Conservation (phyloP, 1,140 invertebrate species). For the Magallana gigas region DNA sequence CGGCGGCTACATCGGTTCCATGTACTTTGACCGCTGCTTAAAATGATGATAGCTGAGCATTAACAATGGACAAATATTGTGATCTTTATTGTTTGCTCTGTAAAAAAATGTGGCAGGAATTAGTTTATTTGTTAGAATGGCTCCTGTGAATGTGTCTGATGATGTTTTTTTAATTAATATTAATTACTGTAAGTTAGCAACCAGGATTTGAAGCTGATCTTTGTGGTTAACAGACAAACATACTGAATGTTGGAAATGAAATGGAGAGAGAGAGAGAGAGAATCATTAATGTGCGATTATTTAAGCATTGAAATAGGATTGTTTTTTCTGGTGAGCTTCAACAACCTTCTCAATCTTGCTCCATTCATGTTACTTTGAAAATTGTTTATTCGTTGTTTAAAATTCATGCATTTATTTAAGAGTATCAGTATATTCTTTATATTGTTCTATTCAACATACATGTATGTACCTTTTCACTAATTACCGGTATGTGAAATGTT, state of each 20-base stretch:
- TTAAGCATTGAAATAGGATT: too few relatives aligned
- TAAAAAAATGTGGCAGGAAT: slow-evolving; percentile 1
- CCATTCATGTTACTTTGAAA: too few relatives aligned
- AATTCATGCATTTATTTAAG: too few relatives aligned
- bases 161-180: not conserved
- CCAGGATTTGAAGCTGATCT: not conserved
- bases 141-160: not conserved
- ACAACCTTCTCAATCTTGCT: too few relatives aligned
- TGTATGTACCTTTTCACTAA: too few relatives aligned
- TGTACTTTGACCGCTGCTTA: slow-evolving; percentile 96
- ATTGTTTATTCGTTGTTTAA: too few relatives aligned
- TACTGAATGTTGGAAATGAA: not conserved
- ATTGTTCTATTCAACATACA: too few relatives aligned
- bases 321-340: too few relatives aligned
- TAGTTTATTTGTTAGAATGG: slow-evolving; percentile 1
- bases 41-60: slow-evolving; percentile 85
- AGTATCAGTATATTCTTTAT: too few relatives aligned
- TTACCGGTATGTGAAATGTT: too few relatives aligned
- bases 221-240: not conserved
- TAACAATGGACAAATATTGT: slow-evolving; percentile 1
- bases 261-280: not conserved
- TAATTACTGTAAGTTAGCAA: not conserved
- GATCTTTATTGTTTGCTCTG: not conserved
- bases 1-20: slow-evolving; percentile 94
- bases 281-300: too few relatives aligned